Evolutionary conservation across 2,113 vertebrate species (phyloP).

Genomic region (Limanda limanda): DNA sequence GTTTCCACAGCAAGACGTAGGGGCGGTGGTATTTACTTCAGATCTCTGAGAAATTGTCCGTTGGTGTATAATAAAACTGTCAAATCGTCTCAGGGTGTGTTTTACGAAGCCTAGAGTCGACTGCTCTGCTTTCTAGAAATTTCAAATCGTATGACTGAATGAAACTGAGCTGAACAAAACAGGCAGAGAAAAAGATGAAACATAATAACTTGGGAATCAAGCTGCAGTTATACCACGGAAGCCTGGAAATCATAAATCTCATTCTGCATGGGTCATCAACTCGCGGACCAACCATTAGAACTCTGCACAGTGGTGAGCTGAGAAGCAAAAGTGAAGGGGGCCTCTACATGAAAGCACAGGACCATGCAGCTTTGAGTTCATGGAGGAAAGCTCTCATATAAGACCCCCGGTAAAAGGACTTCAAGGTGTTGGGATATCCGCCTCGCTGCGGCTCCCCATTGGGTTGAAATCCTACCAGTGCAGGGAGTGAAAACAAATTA

Average conservation of each 20-base stretch:
- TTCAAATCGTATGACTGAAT: slow-evolving; percentile 39
- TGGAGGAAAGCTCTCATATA: slow-evolving; percentile 53
- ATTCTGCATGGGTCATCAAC: slow-evolving; percentile 48
- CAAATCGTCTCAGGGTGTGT: slow-evolving; percentile 39
- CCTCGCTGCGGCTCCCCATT: slow-evolving; percentile 65
- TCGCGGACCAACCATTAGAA: slow-evolving; percentile 10
- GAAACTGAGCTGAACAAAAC: slow-evolving; percentile 10
- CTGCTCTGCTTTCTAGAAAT: slow-evolving; percentile 45
- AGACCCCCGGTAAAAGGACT: slow-evolving; percentile 63
- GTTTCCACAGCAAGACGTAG: slow-evolving; percentile 31
- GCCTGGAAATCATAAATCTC: slow-evolving; percentile 50
- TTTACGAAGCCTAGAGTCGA: slow-evolving; percentile 30
- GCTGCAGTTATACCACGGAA: slow-evolving; percentile 10
- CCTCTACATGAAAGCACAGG: slow-evolving; percentile 46
- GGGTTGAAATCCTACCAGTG: slow-evolving; percentile 64
- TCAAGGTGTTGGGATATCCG: slow-evolving; percentile 73
- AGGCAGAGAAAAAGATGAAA: slow-evolving; percentile 16
- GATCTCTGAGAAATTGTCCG: slow-evolving; percentile 52
- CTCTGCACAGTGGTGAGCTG: slow-evolving; percentile 27
- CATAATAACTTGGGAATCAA: slow-evolving; percentile 25
- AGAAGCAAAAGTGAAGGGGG: slow-evolving; percentile 35
- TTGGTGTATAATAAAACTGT: slow-evolving; percentile 61
- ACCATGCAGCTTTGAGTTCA: slow-evolving; percentile 51
- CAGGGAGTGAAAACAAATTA: slow-evolving; percentile 75
- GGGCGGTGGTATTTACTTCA: slow-evolving; percentile 39